A percentile compares a stretch with the other conserved stretches of the same genome.
These are phyloP conservation scores for Zaprionus taronus DNA, from an alignment of 1,140 invertebrate species.

Conservation along the genomic window DNA sequence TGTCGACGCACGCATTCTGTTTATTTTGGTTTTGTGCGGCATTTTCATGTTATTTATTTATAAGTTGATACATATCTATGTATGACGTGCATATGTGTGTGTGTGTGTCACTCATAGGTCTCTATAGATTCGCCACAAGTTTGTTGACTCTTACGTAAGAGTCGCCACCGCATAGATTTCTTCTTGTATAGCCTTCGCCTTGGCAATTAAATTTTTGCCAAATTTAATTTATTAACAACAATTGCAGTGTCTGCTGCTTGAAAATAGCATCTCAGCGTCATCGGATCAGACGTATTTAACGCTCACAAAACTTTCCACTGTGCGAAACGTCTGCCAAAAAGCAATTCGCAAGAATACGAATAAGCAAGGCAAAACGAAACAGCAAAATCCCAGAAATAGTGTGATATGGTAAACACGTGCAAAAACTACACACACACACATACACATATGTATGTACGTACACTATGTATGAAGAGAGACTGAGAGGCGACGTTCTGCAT, in stretches of 20 bases:
- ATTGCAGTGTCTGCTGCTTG: slow-evolving; percentile 27
- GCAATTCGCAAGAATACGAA: slow-evolving; percentile 38
- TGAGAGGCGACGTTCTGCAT: slow-evolving; percentile 50
- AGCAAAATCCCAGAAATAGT: slow-evolving; percentile 42
- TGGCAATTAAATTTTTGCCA: slow-evolving; percentile 50
- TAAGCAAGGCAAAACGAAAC: slow-evolving; percentile 45
- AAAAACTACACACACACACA: slow-evolving; percentile 21
- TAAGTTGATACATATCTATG: slow-evolving; percentile 36
- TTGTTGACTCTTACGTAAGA: slow-evolving; percentile 78
- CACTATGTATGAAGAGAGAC: slow-evolving; percentile 28
- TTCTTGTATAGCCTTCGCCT: slow-evolving; percentile 55
- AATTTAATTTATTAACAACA: slow-evolving; percentile 68
- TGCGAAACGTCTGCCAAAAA: slow-evolving; percentile 24
- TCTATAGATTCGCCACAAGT: slow-evolving; percentile 41
- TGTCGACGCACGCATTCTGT: slow-evolving; percentile 62
- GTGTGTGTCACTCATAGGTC: slow-evolving; percentile 1
- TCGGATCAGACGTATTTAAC: slow-evolving; percentile 10
- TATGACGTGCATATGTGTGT: not conserved
- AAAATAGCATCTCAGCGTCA: slow-evolving; percentile 28
- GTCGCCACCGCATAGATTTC: slow-evolving; percentile 18
- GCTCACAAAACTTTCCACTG: slow-evolving; percentile 68
- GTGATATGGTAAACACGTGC: slow-evolving; percentile 46
- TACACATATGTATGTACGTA: not conserved
- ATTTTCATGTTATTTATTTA: slow-evolving; percentile 71
- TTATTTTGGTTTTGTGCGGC: slow-evolving; percentile 71